Evolutionary conservation across 1,140 invertebrate genomes (phyloP).

Genomic region (Sycophaga agraensis): DNA sequence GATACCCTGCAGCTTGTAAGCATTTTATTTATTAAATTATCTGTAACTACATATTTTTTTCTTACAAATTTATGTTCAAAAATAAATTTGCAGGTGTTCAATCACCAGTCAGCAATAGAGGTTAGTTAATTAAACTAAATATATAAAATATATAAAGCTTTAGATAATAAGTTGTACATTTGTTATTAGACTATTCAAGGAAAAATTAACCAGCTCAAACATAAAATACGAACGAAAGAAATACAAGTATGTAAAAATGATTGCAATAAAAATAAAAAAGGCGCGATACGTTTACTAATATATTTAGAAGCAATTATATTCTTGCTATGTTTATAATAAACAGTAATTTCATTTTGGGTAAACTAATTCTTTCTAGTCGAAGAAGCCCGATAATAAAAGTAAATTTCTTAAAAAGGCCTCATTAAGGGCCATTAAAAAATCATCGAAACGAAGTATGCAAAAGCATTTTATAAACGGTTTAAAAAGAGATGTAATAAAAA

Average conservation of each 20-base stretch:
- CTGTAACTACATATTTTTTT: no score
- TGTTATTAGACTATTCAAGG: slow-evolving; percentile 17
- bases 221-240: slow-evolving; percentile 27
- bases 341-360: slow-evolving; percentile 8
- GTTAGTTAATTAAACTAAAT: slow-evolving; percentile 32
- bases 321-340: slow-evolving; percentile 21
- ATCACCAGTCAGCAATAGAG: no score
- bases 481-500: slow-evolving; percentile 32
- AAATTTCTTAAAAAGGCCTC: neutral
- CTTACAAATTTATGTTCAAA: no score
- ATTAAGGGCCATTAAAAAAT: slow-evolving; percentile 1
- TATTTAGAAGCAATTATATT: neutral
- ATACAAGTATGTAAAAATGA: slow-evolving; percentile 21
- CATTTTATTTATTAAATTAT: no score
- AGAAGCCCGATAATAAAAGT: neutral
- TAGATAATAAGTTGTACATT: slow-evolving; percentile 4
- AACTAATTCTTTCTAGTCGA: neutral
- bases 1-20: no score
- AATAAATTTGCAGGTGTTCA: no score
- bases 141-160: slow-evolving; percentile 9
- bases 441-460: neutral
- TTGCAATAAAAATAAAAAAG: neutral
- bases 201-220: slow-evolving; percentile 28
- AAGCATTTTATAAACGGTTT: slow-evolving; percentile 30
- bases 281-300: neutral